phyloP scores from a whole-genome alignment of 2,113 vertebrate genomes.

The Prolemur simus region DNA sequence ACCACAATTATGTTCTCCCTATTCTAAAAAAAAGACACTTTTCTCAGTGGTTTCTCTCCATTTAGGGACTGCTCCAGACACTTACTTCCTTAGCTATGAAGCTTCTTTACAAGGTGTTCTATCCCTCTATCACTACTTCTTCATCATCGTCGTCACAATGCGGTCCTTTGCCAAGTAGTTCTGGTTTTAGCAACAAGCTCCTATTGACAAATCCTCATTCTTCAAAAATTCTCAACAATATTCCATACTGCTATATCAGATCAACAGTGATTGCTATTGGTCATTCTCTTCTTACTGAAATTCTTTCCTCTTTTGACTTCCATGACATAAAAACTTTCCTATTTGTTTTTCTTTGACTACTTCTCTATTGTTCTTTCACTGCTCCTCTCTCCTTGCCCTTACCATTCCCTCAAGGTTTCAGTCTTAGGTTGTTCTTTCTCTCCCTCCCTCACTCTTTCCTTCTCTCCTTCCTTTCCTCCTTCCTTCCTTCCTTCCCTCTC shows the following conservation, averaged over 20 bases:
- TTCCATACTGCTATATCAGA: neutral
- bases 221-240: neutral
- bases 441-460: neutral
- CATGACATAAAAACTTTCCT: neutral
- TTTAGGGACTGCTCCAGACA: neutral
- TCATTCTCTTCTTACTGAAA: neutral
- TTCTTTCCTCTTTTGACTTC: neutral
- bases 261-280: neutral
- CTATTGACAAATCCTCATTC: neutral
- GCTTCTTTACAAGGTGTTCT: neutral
- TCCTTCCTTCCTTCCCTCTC: no score
- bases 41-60: neutral
- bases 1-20: neutral
- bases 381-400: neutral
- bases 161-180: neutral
- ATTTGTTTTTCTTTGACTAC: neutral
- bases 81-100: neutral
- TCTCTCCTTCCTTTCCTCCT: neutral
- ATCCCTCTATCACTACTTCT: neutral
- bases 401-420: neutral
- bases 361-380: neutral
- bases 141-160: neutral
- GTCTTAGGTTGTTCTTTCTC: neutral
- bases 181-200: neutral
- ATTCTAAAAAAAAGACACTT: neutral